Percentiles rank a stretch among this genome's conserved stretches.
phyloP scores from a whole-genome alignment of 2,113 vertebrate genomes.

The Pleuronectes platessa region DNA sequence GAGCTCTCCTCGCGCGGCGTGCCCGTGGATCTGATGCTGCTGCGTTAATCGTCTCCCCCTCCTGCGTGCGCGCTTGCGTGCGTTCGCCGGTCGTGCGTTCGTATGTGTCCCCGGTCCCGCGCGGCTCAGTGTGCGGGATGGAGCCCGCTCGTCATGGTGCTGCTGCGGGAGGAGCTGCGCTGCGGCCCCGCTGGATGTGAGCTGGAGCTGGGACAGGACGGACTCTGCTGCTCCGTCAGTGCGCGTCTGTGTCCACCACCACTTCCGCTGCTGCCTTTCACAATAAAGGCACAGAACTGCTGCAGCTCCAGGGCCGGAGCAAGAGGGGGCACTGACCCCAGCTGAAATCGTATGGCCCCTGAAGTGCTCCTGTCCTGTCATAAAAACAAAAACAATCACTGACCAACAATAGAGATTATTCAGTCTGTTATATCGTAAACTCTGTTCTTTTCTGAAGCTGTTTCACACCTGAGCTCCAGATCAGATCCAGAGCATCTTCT shows the following conservation, averaged over 20 bases:
- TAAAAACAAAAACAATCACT: too few relatives aligned
- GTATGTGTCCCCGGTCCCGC: not conserved
- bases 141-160: too few relatives aligned
- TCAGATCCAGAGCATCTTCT: too few relatives aligned
- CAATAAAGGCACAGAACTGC: slow-evolving; percentile 14
- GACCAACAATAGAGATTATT: too few relatives aligned
- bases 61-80: slow-evolving; percentile 3
- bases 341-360: too few relatives aligned
- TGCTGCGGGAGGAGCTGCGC: slow-evolving; percentile 46
- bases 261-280: slow-evolving; percentile 51
- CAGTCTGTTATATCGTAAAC: too few relatives aligned
- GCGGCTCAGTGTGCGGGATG: not conserved
- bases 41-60: slow-evolving; percentile 8
- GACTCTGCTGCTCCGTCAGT: slow-evolving; percentile 55
- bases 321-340: not conserved
- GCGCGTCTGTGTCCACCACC: accelerated
- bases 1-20: slow-evolving; percentile 61
- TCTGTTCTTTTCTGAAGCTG: too few relatives aligned
- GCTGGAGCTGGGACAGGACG: slow-evolving; percentile 66
- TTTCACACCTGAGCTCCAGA: too few relatives aligned
- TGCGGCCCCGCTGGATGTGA: slow-evolving; percentile 70
- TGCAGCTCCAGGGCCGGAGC: not conserved
- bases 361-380: too few relatives aligned
- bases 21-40: slow-evolving; percentile 14
- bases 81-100: not conserved